Percentiles rank a stretch among this genome's conserved stretches.
These are phyloP conservation scores for Himalopsyche anomala DNA, from an alignment of 2,888 invertebrate genomes.

Conservation along the genomic window DNA sequence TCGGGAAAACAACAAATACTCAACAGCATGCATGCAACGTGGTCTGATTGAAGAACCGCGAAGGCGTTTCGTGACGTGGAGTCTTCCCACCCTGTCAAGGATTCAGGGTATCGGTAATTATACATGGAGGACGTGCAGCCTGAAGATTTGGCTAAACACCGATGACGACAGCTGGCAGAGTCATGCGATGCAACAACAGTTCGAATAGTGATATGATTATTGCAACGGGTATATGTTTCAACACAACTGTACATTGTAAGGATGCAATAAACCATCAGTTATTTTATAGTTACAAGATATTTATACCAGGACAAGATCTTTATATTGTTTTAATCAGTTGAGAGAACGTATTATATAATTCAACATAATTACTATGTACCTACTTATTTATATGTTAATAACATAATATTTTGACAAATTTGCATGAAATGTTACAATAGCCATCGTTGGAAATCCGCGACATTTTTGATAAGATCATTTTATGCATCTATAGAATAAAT, in stretches of 20 bases:
- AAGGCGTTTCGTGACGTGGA: constrained; percentile 36
- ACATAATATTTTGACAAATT: no score
- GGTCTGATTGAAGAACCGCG: constrained; percentile 38
- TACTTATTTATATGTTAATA: no score
- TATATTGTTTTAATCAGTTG: no score
- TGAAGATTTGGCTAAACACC: constrained; percentile 38
- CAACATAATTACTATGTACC: no score
- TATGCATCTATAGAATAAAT: no score
- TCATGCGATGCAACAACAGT: constrained; percentile 39
- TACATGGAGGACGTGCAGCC: constrained; percentile 18
- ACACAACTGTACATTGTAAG: not conserved
- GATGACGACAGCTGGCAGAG: constrained; percentile 22
- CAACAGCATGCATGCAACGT: constrained; percentile 36
- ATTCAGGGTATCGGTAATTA: constrained; percentile 34
- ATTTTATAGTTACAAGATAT: no score
- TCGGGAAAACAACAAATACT: constrained; percentile 31
- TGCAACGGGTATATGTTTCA: not conserved
- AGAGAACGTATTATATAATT: no score
- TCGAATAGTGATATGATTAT: constrained; percentile 19
- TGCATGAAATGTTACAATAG: no score
- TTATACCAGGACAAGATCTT: no score
- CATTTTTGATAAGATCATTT: no score
- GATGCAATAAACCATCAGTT: no score
- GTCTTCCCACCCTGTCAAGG: constrained; percentile 38
- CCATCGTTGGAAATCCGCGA: no score